These are phyloP conservation scores for Xyliphius kryptos DNA, from an alignment of 2,113 vertebrate genomes.

Conservation along the genomic window DNA sequence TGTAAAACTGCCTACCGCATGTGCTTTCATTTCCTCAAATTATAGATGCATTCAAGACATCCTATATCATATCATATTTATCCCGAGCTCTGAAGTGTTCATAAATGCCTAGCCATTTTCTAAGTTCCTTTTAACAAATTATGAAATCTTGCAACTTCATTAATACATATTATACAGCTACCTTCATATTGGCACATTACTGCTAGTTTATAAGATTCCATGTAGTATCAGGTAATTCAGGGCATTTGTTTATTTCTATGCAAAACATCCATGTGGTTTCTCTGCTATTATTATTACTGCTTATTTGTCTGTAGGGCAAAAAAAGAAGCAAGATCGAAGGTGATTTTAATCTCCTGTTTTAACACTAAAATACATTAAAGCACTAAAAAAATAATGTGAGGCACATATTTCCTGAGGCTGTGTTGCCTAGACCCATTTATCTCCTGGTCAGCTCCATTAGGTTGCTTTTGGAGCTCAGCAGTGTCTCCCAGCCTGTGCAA, in stretches of 20 bases:
- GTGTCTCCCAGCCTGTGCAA: slow-evolving; percentile 46
- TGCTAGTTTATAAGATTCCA: too few relatives aligned
- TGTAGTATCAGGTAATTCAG: slow-evolving; percentile 19
- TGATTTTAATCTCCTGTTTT: slow-evolving; percentile 58
- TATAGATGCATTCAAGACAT: too few relatives aligned
- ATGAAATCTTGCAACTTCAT: too few relatives aligned
- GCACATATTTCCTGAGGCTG: slow-evolving; percentile 60
- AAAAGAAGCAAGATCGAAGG: slow-evolving; percentile 44
- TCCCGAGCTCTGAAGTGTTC: too few relatives aligned
- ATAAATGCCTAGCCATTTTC: too few relatives aligned
- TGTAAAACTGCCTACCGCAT: too few relatives aligned
- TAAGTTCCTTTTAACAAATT: too few relatives aligned
- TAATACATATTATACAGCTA: too few relatives aligned
- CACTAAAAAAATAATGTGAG: slow-evolving; percentile 61
- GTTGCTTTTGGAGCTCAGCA: slow-evolving; percentile 56
- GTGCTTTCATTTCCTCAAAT: too few relatives aligned
- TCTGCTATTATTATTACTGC: slow-evolving; percentile 22
- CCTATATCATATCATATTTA: too few relatives aligned
- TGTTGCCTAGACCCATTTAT: slow-evolving; percentile 62
- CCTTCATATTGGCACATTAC: too few relatives aligned
- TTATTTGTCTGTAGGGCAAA: slow-evolving; percentile 36
- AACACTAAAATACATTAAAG: slow-evolving; percentile 65
- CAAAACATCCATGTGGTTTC: slow-evolving; percentile 35
- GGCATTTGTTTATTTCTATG: slow-evolving; percentile 45
- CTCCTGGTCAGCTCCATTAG: slow-evolving; percentile 67